Evolutionary conservation across 2,888 invertebrate genomes (phyloP).

Genomic region (Oscheius sp.): DNA sequence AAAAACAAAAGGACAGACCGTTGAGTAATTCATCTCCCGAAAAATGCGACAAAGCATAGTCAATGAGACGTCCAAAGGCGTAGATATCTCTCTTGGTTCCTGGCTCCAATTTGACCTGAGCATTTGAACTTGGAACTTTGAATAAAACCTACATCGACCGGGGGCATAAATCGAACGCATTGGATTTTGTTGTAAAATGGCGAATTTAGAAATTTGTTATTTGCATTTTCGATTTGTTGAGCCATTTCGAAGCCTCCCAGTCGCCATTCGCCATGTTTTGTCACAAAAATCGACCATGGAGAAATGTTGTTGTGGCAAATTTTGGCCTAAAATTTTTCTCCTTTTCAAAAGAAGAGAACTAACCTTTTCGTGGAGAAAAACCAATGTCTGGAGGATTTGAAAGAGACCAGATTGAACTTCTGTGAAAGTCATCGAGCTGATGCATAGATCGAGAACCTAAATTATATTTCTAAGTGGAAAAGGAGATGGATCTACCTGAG

Average conservation of each 20-base stretch:
- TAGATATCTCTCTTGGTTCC: slow-evolving; percentile 11
- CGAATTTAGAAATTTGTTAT: background rate
- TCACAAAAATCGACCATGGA: slow-evolving; percentile 26
- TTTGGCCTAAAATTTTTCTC: slow-evolving; percentile 28
- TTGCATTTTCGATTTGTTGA: background rate
- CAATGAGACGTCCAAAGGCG: slow-evolving; percentile 20
- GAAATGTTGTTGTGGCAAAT: slow-evolving; percentile 33
- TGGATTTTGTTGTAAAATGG: slow-evolving; percentile 1
- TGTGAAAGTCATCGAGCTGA: slow-evolving; percentile 12
- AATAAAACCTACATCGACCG: background rate
- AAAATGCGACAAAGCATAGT: background rate
- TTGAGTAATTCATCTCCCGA: background rate
- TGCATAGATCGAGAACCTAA: slow-evolving; percentile 31
- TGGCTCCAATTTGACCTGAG: too few relatives aligned
- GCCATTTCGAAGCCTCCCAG: slow-evolving; percentile 29
- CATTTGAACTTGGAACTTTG: background rate
- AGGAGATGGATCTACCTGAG: slow-evolving; percentile 3
- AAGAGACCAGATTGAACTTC: slow-evolving; percentile 29
- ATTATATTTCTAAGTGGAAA: background rate
- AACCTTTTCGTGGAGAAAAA: slow-evolving; percentile 30
- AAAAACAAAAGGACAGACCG: background rate
- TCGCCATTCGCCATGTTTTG: slow-evolving; percentile 29
- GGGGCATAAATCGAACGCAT: background rate
- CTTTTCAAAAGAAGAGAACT: background rate
- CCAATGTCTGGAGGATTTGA: slow-evolving; percentile 17